Evolutionary conservation across 2,113 vertebrate species (phyloP).

Genomic region (Podarcis muralis): DNA sequence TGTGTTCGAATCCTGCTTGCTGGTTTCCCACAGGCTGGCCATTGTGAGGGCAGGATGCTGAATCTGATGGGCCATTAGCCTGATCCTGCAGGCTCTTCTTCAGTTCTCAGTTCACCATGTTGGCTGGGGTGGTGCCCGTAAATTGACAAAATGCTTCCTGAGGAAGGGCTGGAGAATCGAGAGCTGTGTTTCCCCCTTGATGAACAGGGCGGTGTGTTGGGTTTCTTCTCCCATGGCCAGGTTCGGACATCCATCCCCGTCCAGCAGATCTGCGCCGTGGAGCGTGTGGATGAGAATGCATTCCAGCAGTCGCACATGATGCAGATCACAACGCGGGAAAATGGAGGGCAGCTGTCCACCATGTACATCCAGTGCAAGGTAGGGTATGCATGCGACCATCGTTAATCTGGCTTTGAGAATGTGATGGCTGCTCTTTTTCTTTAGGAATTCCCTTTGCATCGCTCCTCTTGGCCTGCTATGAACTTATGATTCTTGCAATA

Average conservation of each 20-base stretch:
- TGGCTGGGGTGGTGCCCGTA: background rate
- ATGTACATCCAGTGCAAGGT: conserved; percentile 95
- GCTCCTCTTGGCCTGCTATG: no score
- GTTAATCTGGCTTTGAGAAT: no score
- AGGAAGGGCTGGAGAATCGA: no score
- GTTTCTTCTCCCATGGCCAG: conserved; percentile 50
- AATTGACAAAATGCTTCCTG: background rate
- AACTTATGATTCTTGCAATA: no score
- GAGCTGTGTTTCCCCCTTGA: background rate
- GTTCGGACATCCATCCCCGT: conserved; percentile 79
- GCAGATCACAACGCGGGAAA: conserved; percentile 87
- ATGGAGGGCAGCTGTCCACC: conserved; percentile 74
- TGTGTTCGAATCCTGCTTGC: no score
- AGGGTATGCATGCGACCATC: background rate
- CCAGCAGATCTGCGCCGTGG: conserved; percentile 83
- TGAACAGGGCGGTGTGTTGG: rapidly evolving
- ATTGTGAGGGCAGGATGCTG: no score
- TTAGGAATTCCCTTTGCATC: no score
- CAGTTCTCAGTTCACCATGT: background rate
- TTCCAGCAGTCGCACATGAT: conserved; percentile 91
- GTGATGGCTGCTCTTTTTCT: no score
- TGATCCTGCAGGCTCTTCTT: no score
- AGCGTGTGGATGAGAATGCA: conserved; percentile 88
- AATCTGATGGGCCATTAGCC: no score
- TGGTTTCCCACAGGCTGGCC: no score